Percentiles rank a stretch among this genome's conserved stretches.
Evolutionary conservation across 2,797 vertebrate genomes (phyloP).

Genomic region (Spondyliosoma cantharus): DNA sequence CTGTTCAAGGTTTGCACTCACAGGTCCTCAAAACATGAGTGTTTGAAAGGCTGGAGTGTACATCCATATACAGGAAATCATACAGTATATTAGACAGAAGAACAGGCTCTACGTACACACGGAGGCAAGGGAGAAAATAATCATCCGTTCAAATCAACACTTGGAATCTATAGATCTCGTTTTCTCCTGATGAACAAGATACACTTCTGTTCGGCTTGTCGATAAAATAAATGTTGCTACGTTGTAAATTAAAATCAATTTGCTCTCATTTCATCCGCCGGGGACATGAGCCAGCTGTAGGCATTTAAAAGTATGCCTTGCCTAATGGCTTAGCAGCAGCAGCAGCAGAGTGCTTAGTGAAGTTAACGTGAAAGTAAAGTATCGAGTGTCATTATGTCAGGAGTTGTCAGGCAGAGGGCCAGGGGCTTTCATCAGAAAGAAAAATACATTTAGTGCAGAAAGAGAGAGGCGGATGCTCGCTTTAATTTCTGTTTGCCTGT

Average conservation of each 20-base stretch:
- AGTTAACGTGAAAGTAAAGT: conserved; percentile 65
- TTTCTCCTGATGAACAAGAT: neutral
- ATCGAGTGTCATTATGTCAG: conserved; percentile 66
- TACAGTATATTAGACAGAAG: neutral
- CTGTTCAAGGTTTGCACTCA: conserved; percentile 52
- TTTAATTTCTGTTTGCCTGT: conserved; percentile 49
- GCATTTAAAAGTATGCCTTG: conserved; percentile 45
- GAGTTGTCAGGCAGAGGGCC: conserved; percentile 42
- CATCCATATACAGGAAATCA: conserved; percentile 24
- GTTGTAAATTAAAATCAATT: conserved; percentile 47
- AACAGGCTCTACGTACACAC: neutral
- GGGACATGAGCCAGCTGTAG: conserved; percentile 38
- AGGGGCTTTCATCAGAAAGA: conserved; percentile 54
- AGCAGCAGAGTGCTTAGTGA: conserved; percentile 61
- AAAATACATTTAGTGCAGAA: conserved; percentile 60
- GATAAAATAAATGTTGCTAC: conserved; percentile 25
- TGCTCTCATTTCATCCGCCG: conserved; percentile 36
- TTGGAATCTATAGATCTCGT: neutral
- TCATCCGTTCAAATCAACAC: neutral
- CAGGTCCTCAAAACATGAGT: conserved; percentile 53
- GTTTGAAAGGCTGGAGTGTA: conserved; percentile 52
- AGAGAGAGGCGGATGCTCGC: conserved; percentile 32
- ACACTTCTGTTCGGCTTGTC: neutral
- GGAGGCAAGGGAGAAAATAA: neutral
- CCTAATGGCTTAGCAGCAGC: conserved; percentile 71